These are phyloP conservation scores for Frieseomelitta varia DNA, from an alignment of 1,140 invertebrate species.

Conservation along the genomic window DNA sequence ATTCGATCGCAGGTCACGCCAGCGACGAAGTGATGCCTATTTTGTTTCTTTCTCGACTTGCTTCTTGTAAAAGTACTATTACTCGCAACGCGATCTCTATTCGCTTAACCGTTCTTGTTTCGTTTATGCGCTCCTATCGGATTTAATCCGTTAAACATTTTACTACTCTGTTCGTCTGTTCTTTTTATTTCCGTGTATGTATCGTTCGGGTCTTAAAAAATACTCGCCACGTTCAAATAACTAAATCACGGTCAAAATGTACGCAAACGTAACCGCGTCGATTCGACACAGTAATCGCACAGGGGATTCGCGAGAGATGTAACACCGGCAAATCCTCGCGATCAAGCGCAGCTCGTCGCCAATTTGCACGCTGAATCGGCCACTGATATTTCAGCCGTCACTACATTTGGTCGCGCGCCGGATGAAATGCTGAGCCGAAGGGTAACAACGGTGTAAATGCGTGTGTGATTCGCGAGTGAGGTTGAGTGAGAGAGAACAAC, in stretches of 20 bases:
- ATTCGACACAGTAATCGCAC: neutral
- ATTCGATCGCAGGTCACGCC: constrained; percentile 5
- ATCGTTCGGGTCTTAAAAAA: neutral
- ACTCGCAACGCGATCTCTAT: neutral
- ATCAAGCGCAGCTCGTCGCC: neutral
- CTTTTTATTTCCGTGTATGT: neutral
- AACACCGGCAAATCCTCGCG: constrained; percentile 20
- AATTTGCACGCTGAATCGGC: neutral
- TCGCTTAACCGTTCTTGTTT: neutral
- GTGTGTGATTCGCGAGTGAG: neutral
- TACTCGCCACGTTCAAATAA: constrained; percentile 6
- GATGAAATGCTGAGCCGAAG: neutral
- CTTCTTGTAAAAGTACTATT: neutral
- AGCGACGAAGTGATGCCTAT: neutral
- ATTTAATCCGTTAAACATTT: neutral
- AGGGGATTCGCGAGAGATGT: neutral
- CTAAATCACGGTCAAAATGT: neutral
- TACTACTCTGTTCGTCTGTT: neutral
- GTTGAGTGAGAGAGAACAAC: too few species aligned
- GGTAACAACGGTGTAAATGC: neutral
- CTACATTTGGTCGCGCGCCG: neutral
- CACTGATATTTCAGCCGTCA: neutral
- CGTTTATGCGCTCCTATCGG: constrained; percentile 23
- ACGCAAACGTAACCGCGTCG: neutral
- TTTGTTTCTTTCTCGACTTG: too few species aligned